Base-by-base conservation (phyloP, 2,797 vertebrate species). In the Lagothrix lagotricha region DNA sequence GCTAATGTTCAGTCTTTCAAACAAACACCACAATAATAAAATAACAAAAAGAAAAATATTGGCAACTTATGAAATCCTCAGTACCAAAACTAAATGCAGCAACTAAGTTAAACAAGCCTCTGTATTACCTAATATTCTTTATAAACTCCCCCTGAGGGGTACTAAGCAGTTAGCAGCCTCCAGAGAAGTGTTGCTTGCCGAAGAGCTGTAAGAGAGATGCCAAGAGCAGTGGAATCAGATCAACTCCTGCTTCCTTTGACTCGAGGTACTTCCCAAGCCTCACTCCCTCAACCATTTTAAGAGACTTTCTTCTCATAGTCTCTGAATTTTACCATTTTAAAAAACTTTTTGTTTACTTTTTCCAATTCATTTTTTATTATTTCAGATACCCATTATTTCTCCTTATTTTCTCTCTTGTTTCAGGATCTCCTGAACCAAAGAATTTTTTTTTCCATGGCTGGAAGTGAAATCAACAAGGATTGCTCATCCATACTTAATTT, bases 401-500 rank as follows among this genome's bases (percentile, higher is more conserved):
- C 61, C 14, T 79, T 86, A 88, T 85, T 95, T 88, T 94, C 44
- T 94, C 30, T 85, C 50, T 93, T 84, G 52, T 93, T 93, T 95
- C 73, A 92, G 41, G 83, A 95, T 97, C 33, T 81, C 54, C 20
- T 70, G 36, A 96, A 89, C 88, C 94, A 94, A 87, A 92, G 85
- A 44, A 44, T 5, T 48, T 84, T 81, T 19, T 54, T 72, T 83
- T 33, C 24, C 20, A 52, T 54, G 24, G 94, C 97, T 67, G 70
- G 41, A 93, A 97, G 67, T 85, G 57, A 90, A 98, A 97, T 87
- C 76, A 97, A 96, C 75, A 97, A 95, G 89, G 46, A 64, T 77
- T 77, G 52, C 26, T 88, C 17, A 70, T 92, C 96, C 67, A 80
- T 90, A 93, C 95, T 92, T 96, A 94, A 94, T 97, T 97, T 98